These are phyloP conservation scores for Porites rus DNA, from an alignment of 92 coral and sea anemone species.

Conservation along the genomic window DNA sequence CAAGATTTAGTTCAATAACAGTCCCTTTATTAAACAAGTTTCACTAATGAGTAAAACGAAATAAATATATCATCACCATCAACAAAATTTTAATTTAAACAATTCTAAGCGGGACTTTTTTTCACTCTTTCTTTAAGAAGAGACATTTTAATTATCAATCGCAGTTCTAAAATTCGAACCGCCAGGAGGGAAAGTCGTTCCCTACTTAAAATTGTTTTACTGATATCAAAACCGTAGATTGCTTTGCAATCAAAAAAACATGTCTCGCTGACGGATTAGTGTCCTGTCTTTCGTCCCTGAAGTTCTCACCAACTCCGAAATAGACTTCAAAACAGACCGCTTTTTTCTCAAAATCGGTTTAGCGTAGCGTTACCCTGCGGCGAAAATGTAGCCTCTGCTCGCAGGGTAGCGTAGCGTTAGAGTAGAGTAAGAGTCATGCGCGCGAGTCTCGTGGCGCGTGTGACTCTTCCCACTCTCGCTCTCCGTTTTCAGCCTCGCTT, in stretches of 20 bases:
- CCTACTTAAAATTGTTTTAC: background rate
- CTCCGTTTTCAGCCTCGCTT: too few species aligned
- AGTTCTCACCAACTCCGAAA: too few species aligned
- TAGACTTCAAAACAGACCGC: too few species aligned
- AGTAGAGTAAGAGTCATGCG: too few species aligned
- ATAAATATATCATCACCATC: conserved; percentile 22
- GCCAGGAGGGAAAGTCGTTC: background rate
- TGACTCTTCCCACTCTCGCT: too few species aligned
- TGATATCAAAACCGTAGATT: too few species aligned
- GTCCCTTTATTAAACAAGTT: conserved; percentile 8
- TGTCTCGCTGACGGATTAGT: background rate
- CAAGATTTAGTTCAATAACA: background rate
- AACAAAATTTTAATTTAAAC: conserved; percentile 29
- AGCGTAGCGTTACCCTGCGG: too few species aligned
- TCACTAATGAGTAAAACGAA: conserved; percentile 28
- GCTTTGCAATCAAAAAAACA: background rate
- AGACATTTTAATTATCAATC: background rate
- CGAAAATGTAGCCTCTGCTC: too few species aligned
- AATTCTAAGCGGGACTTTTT: background rate
- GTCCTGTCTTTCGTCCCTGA: too few species aligned
- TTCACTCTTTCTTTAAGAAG: background rate
- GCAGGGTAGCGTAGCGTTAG: too few species aligned
- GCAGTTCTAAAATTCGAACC: background rate
- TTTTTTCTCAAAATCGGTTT: too few species aligned
- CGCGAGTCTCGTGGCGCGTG: too few species aligned